Evolutionary conservation across 1,140 invertebrate species (phyloP), one percentile per base, ranked within the genome.

Genomic region (Arctopsyche grandis): DNA sequence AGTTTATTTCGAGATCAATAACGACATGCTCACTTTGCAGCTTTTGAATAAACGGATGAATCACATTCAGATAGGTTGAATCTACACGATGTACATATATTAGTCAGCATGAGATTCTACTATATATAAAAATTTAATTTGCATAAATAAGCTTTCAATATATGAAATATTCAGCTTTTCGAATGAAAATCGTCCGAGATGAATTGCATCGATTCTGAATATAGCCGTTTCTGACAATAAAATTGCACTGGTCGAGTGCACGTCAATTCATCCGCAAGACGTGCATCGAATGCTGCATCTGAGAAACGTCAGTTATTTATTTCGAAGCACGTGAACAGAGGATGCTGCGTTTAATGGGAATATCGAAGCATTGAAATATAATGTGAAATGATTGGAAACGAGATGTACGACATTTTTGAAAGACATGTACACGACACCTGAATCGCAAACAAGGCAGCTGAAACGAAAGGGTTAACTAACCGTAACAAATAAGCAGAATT

Each of bases 251-350:
- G 44, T 24, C 26, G 29, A 43, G 73, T 60, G 29, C 60, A 71
- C 48, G 63, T 80, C 73, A 75, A 58, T 80, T 76, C 73, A 76
- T 80, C 76, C 19, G 10, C 16, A 21, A 16, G 63, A 80, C 79
- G 73, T 76, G 79, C 0, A 76, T 29, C n/a, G 79, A 80, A 75
- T 76, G 46, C 21, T 80, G 69, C 69, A 73, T 58, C 9, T 69
- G 66, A 58, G 58, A 26, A 12, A 29, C 46, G 48, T 69, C 74
- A 43, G 63, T 80, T 80, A 76, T 80, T 75, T 76, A 75, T 80
- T 76, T 70, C 79, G 43, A 76, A 76, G 52, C 38, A 1, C 16
- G 19, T 1, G 69, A 46, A 48, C 71, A 24, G 22, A 26, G 70
- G 44, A 63, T 14, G 73, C 73, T 29, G 66, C 10, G 56, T 21